These are phyloP conservation scores for Drosophila pruinosa DNA, from an alignment of 1,140 invertebrate genomes.

Conservation along the genomic window DNA sequence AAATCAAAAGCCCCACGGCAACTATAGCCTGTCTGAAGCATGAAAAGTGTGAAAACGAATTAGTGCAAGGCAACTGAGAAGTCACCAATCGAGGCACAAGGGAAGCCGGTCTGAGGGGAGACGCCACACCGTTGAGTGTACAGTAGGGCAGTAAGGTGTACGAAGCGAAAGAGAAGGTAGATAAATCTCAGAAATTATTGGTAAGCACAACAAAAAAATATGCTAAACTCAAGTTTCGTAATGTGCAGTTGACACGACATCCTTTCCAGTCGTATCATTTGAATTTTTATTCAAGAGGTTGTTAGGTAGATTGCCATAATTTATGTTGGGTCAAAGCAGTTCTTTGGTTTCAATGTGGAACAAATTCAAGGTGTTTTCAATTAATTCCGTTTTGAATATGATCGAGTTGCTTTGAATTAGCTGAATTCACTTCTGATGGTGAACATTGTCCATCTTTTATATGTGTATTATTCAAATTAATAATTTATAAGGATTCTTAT, in stretches of 20 bases:
- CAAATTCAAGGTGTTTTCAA: no score
- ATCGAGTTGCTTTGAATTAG: neutral
- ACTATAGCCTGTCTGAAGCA: conserved; percentile 55
- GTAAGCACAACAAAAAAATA: neutral
- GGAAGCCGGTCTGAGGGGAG: neutral
- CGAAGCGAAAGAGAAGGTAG: neutral
- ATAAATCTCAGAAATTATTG: neutral
- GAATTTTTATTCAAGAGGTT: neutral
- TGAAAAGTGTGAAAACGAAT: conserved; percentile 80
- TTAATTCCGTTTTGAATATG: no score
- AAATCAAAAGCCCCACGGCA: conserved; percentile 48
- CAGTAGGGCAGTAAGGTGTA: conserved; percentile 31
- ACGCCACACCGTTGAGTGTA: no score
- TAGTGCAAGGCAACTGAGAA: conserved; percentile 34
- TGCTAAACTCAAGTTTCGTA: neutral
- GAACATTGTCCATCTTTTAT: no score
- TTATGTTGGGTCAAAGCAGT: neutral
- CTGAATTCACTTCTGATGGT: no score
- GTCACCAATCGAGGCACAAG: neutral
- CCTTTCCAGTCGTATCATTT: neutral
- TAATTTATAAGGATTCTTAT: no score
- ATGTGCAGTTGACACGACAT: neutral
- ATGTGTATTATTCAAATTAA: no score
- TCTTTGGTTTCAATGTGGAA: neutral
- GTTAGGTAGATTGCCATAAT: neutral